These are phyloP conservation scores for Actinernus sp. DNA, from an alignment of 92 coral and sea anemone species.

Conservation along the genomic window DNA sequence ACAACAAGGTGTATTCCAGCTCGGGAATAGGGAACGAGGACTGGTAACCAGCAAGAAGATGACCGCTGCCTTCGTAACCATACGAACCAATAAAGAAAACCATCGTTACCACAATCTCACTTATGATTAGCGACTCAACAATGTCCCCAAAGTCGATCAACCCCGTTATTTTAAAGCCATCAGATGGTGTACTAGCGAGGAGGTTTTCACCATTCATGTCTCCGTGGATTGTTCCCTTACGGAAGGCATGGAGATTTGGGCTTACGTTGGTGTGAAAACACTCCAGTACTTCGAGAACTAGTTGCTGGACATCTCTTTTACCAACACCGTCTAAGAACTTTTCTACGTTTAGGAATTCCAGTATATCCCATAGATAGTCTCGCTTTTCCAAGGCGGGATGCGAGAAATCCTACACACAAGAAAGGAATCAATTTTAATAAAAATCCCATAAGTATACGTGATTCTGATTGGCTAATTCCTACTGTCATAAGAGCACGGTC, in stretches of 20 bases:
- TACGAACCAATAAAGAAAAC: constrained; percentile 49
- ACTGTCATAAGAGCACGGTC: too few relatives aligned
- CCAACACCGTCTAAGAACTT: constrained; percentile 25
- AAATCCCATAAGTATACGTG: too few relatives aligned
- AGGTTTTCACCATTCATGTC: constrained; percentile 49
- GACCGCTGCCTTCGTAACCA: constrained; percentile 63
- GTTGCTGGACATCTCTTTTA: constrained; percentile 17
- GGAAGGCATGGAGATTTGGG: constrained; percentile 40
- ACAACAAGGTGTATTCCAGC: constrained; percentile 61
- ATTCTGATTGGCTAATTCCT: too few relatives aligned
- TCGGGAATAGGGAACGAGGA: constrained; percentile 61
- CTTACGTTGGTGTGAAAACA: constrained; percentile 31
- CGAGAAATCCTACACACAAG: constrained; percentile 47
- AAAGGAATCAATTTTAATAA: neutral
- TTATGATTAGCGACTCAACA: constrained; percentile 52
- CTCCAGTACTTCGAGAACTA: constrained; percentile 44
- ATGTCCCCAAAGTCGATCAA: constrained; percentile 74
- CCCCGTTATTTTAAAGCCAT: constrained; percentile 38
- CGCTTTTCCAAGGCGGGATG: constrained; percentile 36
- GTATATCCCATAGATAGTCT: constrained; percentile 59
- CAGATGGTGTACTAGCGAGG: neutral
- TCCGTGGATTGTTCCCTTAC: constrained; percentile 60
- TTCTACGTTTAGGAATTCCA: constrained; percentile 54
- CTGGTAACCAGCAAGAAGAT: constrained; percentile 79
- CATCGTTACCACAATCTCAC: constrained; percentile 57